Evolutionary conservation across 2,797 vertebrate genomes (phyloP).

Genomic region (Pipistrellus nathusii): DNA sequence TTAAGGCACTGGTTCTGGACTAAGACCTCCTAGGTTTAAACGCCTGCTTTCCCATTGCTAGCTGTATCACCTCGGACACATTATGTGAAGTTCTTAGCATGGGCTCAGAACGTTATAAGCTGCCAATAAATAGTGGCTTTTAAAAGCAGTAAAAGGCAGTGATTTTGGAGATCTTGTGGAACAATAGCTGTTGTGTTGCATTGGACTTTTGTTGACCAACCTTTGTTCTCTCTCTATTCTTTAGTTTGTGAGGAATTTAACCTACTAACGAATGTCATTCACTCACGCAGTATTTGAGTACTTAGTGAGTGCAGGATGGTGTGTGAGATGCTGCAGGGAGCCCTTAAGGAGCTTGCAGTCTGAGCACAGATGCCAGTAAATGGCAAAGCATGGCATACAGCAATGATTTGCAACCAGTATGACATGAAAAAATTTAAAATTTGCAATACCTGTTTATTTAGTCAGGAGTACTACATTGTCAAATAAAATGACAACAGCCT

Average conservation of each 20-base stretch:
- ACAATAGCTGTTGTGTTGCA: neutral
- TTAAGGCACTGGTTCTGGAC: neutral
- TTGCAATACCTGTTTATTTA: too few species aligned
- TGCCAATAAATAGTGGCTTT: neutral
- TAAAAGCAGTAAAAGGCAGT: neutral
- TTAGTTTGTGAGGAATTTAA: slow-evolving; percentile 11
- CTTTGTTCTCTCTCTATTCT: neutral
- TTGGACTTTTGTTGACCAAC: neutral
- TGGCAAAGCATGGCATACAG: neutral
- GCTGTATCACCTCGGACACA: neutral
- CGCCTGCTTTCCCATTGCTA: neutral
- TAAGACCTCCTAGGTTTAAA: neutral
- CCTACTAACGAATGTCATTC: neutral
- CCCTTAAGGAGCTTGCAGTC: neutral
- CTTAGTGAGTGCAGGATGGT: neutral
- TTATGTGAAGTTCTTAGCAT: neutral
- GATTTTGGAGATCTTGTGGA: neutral
- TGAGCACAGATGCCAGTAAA: neutral
- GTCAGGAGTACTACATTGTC: too few species aligned
- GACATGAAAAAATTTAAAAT: neutral
- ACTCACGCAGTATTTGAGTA: neutral
- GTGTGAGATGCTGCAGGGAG: neutral
- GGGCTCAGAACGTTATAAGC: neutral
- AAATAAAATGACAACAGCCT: neutral
- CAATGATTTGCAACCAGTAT: neutral